Base-by-base conservation (phyloP, 92 coral and sea anemone genomes). In the Palythoa grandiflora region DNA sequence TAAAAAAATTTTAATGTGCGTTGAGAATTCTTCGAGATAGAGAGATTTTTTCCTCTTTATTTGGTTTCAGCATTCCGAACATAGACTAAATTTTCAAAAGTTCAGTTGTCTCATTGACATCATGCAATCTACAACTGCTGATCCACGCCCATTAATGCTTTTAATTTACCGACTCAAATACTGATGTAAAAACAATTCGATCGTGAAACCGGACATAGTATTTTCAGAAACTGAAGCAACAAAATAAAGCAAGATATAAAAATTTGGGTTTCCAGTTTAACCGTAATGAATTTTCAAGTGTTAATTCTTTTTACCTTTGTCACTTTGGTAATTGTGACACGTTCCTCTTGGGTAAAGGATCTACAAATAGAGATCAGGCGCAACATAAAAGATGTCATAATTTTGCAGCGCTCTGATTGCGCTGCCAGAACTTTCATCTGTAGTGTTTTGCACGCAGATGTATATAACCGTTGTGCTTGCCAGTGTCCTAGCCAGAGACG, bases 401-500 rank as follows among this genome's bases (percentile, higher is more conserved):
- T 68, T 10, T 66, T 81, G 63, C 86, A 76, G 11, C 36, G 61
- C 55, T 81, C 86, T 14, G 0, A 10, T 7, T 81, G 86, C 38
- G 86, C 39, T 66, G 86, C 86, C 66, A 36, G 6, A 53, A 61
- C 9, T 9, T 19, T 81, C 2, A 7, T 66, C 15, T 81, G 86
- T 36, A 48, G 75, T 14, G 66, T 21, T 81, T 68, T 65, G 12
- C 86, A 81, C 75, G 76, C 63, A 11, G 59, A 53, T 40, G 86
- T 66, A 19, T 36, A 44, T 21, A 15, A 61, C 0, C 13, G 35
- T 2, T 81, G 86, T 66, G 66, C 75, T 1, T 81, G 86, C 21
- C 86, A 71, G 6, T 81, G 86, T 40, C 86, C 86, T 1, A 81
- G 37, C 57, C n/a, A 65, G 37, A 48, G 86, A 47, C 52, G 53